Conservation (phyloP, 2,797 vertebrate species). For the Acanthis flammea region DNA sequence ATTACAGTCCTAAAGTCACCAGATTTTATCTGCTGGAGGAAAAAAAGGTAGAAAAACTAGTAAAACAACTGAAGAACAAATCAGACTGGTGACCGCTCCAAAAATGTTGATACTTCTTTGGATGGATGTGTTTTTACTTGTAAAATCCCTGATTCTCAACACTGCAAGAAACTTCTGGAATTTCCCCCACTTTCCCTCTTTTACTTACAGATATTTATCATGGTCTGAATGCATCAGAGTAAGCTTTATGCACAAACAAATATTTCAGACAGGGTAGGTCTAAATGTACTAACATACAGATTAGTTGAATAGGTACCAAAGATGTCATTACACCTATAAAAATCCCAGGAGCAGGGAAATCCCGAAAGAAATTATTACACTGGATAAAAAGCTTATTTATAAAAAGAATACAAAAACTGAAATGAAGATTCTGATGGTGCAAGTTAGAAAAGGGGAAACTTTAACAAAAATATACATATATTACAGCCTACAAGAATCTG, state of each 20-base stretch:
- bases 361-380: not conserved
- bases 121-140: not conserved
- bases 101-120: not conserved
- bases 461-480: not conserved
- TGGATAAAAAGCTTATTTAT: not conserved
- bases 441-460: not conserved
- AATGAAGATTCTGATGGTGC: not conserved
- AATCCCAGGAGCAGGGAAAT: not conserved
- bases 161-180: not conserved
- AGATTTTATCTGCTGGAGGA: not conserved
- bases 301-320: not conserved
- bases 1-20: not conserved
- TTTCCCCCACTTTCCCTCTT: not conserved
- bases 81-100: not conserved
- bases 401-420: not conserved
- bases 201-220: not conserved
- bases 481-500: not conserved
- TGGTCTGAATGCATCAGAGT: not conserved
- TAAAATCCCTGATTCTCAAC: not conserved
- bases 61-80: not conserved
- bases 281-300: not conserved
- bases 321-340: not conserved
- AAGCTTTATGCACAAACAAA: not conserved
- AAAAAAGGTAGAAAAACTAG: not conserved
- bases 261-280: not conserved